Conservation (phyloP, 2,797 vertebrate species). For the Lophotriccus pileatus region DNA sequence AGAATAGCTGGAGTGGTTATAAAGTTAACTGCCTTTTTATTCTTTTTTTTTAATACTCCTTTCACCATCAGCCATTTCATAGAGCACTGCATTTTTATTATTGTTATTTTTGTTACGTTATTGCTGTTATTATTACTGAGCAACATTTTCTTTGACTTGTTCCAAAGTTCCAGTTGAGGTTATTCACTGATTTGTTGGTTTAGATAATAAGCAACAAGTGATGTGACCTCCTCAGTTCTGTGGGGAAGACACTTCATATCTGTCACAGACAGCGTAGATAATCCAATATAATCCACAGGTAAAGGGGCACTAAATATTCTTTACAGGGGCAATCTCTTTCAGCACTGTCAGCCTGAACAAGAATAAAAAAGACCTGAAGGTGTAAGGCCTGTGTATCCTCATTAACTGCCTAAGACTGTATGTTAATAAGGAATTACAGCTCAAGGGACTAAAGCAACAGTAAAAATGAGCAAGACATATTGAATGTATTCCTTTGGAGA, state of each 20-base stretch:
- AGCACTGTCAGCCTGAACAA: neutral
- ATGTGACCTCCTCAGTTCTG: neutral
- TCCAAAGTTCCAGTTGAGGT: neutral
- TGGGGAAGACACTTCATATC: neutral
- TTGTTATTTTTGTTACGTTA: neutral
- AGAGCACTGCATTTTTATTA: neutral
- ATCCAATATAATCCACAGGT: neutral
- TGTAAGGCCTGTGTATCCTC: neutral
- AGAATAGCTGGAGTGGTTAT: neutral
- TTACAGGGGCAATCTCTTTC: neutral
- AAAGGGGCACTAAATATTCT: neutral
- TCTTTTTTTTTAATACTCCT: neutral
- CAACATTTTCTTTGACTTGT: neutral
- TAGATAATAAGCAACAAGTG: neutral
- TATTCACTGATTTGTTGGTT: neutral
- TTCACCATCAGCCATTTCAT: neutral
- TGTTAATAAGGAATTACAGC: neutral
- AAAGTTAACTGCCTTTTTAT: conserved; percentile 9
- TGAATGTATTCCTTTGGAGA: neutral
- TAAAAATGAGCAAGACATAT: neutral
- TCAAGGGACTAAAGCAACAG: neutral
- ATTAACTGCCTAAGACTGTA: neutral
- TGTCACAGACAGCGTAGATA: neutral
- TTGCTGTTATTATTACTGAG: neutral
- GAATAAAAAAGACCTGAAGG: neutral